Evolutionary conservation across 2,888 invertebrate species (phyloP).

Genomic region (Oligia fasciuncula): DNA sequence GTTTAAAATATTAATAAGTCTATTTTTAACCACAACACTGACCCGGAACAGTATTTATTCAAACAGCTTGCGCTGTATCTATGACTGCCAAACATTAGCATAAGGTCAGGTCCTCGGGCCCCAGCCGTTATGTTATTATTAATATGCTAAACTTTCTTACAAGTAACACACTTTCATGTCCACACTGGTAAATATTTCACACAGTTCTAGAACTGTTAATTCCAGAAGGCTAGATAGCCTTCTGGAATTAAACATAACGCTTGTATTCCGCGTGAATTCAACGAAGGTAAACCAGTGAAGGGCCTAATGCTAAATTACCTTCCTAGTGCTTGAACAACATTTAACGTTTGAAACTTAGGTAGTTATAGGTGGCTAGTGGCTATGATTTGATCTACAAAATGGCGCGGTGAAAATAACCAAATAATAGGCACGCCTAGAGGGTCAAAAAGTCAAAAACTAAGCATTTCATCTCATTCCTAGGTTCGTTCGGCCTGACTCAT

Average conservation of each 20-base stretch:
- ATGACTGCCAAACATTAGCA: slow-evolving; percentile 41
- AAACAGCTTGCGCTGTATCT: background rate
- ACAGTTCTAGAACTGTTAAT: too few species aligned
- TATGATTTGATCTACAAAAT: background rate
- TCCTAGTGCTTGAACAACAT: slow-evolving; percentile 5
- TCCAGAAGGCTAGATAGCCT: too few species aligned
- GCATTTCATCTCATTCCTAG: slow-evolving; percentile 4
- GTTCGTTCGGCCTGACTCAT: background rate
- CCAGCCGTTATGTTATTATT: slow-evolving; percentile 24
- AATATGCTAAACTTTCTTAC: slow-evolving; percentile 36
- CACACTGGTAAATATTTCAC: background rate
- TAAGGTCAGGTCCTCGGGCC: slow-evolving; percentile 34
- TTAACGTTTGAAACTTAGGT: background rate
- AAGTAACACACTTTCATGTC: slow-evolving; percentile 31
- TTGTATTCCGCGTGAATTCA: background rate
- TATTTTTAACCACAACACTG: slow-evolving; percentile 27
- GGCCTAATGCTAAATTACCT: slow-evolving; percentile 23
- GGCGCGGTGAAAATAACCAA: background rate
- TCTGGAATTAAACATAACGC: background rate
- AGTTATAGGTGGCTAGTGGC: too few species aligned
- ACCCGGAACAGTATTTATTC: slow-evolving; percentile 35
- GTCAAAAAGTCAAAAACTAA: background rate
- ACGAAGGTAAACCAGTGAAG: slow-evolving; percentile 50
- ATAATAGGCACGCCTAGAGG: background rate
- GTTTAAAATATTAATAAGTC: slow-evolving; percentile 26